Base-by-base conservation (phyloP, 2,888 invertebrate genomes). In the Oxyscelio sp. region DNA sequence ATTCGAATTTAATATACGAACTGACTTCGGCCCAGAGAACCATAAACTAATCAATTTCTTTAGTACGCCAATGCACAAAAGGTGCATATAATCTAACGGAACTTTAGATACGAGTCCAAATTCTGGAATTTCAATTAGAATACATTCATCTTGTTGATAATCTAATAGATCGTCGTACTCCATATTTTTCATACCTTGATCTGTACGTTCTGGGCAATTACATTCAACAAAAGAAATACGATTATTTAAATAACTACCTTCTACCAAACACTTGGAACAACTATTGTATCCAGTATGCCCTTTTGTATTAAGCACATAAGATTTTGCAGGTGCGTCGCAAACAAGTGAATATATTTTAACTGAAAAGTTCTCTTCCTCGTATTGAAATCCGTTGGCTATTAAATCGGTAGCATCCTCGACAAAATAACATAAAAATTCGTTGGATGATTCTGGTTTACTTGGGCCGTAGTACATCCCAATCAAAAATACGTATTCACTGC, bases 71-170 rank as follows among this genome's bases (percentile, higher is more conserved):
- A 63, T 17, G 17, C 61, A 63, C 15, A 45, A 17, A 6, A 63
- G 17, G 17, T 63, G 61, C 61, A 63, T 63, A 45, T 63, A 63
- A 45, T 63, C 45, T 1, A 59, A 15, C 0, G 61, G 61, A n/a
- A 45, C 31, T 9, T 63, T 63, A 6, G 61, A 45, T 6, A 63
- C 19, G 0, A 24, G 13, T 17, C 61, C 61, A 11, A 63, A 63
- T 27, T 27, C 8, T 24, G 61, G 61, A 6, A 63, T 22, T 9
- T 45, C 19, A 11, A 11, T 45, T 27, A 63, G 27, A 17, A 63
- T 63, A 11, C 45, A 27, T 59, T 21, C 22, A 8, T 40, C 58
- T 5, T n/a, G 19, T 21, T 59, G 58, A 6, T 59, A 59, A n/a
- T n/a, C n/a, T n/a, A n/a, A n/a, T n/a, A n/a, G n/a, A 9, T 40